Percentiles rank a stretch among this genome's conserved stretches.
phyloP scores from a whole-genome alignment of 1,140 invertebrate genomes.

The Formica selysi region DNA sequence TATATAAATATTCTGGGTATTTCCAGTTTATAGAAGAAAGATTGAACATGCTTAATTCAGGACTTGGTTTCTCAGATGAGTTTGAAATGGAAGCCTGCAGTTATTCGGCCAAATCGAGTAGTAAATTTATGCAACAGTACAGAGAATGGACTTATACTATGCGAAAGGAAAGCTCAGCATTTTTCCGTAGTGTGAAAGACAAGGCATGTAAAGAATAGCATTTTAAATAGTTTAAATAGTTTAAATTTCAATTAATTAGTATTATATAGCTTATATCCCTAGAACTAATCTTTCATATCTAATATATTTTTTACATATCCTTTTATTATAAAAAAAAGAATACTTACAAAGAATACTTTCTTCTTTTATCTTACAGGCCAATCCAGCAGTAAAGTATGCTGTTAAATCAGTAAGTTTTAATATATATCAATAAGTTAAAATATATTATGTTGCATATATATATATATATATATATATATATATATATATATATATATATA shows the following conservation, averaged over 20 bases:
- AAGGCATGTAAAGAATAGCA: conserved; percentile 86
- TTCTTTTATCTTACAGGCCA: conserved; percentile 88
- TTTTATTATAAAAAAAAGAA: conserved; percentile 18
- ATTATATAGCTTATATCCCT: not conserved
- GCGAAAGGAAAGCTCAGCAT: conserved; percentile 89
- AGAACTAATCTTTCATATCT: not conserved
- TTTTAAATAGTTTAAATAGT: not conserved
- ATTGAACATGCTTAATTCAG: conserved; percentile 95
- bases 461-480: too few relatives aligned
- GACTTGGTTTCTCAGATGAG: conserved; percentile 96
- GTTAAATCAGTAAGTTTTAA: conserved; percentile 91
- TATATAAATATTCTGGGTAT: conserved; percentile 29
- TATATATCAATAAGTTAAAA: conserved; percentile 1
- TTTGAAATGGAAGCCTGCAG: conserved; percentile 96
- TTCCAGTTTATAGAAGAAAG: conserved; percentile 96
- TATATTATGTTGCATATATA: too few relatives aligned
- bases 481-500: conserved; percentile 1
- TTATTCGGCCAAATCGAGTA: conserved; percentile 93
- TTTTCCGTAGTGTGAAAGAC: conserved; percentile 92
- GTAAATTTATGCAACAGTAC: conserved; percentile 92
- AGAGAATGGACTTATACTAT: conserved; percentile 90
- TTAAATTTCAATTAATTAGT: not conserved
- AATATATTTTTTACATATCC: not conserved
- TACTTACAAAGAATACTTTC: conserved; percentile 1
- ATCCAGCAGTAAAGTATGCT: conserved; percentile 93